Base-by-base conservation (phyloP, 2,797 vertebrate genomes). In the Manis javanica region DNA sequence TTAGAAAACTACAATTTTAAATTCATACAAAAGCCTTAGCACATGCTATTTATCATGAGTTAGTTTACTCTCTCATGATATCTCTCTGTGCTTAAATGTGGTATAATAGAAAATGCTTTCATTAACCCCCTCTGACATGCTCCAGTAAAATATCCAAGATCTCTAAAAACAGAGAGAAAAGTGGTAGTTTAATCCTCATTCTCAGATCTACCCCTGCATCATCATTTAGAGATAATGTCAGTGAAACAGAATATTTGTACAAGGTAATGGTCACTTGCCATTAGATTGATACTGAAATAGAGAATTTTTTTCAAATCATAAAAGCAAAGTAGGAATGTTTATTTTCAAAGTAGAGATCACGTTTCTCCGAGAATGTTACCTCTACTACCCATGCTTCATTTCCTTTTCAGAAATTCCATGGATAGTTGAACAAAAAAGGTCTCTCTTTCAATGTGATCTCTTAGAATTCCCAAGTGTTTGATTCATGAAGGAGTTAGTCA, bases 101-200 rank as follows among this genome's bases (percentile, higher is more conserved):
- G 92, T 77, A 66, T 83, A 92, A 96, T 69, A 75, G 93, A 95
- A 98, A 96, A 96, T 61, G n/a, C 39, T 94, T 96, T 97, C 85
- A 94, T 98, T 97, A 97, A 97, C 98, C 84, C 95, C 92, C 13
- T 21, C 72, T 91, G 96, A 98, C 92, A 97, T 64, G 7, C 9
- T 92, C 92, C 95, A 95, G 39, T 15, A 95, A 92, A 96, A 96
- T 87, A 94, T 88, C 61, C 74, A 97, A 97, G 78, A 61, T 74
- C 78, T 97, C 51, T 74, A 59, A 55, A 46, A 87, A 90, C 39
- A 91, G 93, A 91, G 14, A 34, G 13, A 63, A 92, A 57, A 88
- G 82, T 72, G 61, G 4, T 49, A 85, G 81, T 61, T 84, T 91
- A 87, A 96, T 96, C 72, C 29, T 61, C 74, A 79, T 24, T 63